Evolutionary conservation across 1,140 invertebrate genomes (phyloP), one percentile per base, ranked within the genome.

Genomic region (Harlomillsia oculata): DNA sequence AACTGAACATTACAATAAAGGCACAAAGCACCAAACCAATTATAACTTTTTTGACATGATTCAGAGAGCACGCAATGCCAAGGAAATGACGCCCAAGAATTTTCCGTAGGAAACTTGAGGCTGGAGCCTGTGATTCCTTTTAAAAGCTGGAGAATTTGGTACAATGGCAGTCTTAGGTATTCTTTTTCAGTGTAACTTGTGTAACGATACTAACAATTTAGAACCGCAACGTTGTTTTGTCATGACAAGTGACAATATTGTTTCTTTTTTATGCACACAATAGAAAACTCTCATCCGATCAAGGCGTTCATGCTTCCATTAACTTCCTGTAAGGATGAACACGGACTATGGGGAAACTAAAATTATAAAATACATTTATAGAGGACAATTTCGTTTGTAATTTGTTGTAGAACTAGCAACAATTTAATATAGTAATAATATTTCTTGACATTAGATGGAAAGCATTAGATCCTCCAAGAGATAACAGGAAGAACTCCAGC

Each of bases 91-190:
- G 5, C 29, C 6, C 2, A 21, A 30, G 59, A 62, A 16, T 64
- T 58, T 56, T 21, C 39, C 18, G 13, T 59, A 18, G 62, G 62
- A 26, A 64, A 53, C 1, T 68, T 84, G n/a, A 77, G 74, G 51
- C 70, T 82, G 51, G 72, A 77, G 58, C 61, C 76, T 6, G 63
- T 80, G 14, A 74, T 81, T 58, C 69, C 76, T 0, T 71, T 76
- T 61, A 57, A 67, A 53, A 69, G 71, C 41, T 75, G 78, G 70
- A 75, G 79, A 60, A 71, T 84, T 18, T 65, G 75, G 34, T 83
- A 74, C 66, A 82, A 80, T 66, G 81, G 81, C 2, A 62, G 78
- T 3, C 63, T 82, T 5, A 75, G 71, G 58, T 72, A 62, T 29
- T 55, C 4, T 18, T 28, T 18, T 23, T 18, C n/a, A 28, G 8